phyloP scores from a whole-genome alignment of 2,888 invertebrate species.

The Holacanthella duospinosa region DNA sequence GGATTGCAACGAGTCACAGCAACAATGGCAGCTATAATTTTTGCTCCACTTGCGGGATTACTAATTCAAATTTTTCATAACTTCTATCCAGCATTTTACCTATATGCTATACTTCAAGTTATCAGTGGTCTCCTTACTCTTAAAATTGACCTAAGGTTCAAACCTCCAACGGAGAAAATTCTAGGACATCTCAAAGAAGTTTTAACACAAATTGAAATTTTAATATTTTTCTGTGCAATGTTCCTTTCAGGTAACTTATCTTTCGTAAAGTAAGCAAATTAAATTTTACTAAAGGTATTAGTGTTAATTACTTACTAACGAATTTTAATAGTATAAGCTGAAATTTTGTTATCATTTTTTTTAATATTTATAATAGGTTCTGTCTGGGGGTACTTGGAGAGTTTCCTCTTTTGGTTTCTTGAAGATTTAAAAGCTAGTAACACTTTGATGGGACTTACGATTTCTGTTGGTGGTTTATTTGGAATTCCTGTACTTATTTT shows the following conservation, averaged over 20 bases:
- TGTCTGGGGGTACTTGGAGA: slow-evolving; percentile 74
- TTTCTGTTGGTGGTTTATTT: slow-evolving; percentile 64
- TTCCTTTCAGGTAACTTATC: slow-evolving; percentile 57
- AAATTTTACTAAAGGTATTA: too few relatives aligned
- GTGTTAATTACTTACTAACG: not conserved
- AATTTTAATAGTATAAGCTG: not conserved
- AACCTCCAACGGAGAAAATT: slow-evolving; percentile 59
- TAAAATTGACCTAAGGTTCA: slow-evolving; percentile 63
- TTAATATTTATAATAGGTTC: slow-evolving; percentile 53
- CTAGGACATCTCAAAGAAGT: slow-evolving; percentile 58
- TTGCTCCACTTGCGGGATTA: slow-evolving; percentile 63
- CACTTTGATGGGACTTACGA: slow-evolving; percentile 67
- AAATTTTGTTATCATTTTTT: slow-evolving; percentile 11
- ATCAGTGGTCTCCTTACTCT: slow-evolving; percentile 57
- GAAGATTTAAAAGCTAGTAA: slow-evolving; percentile 65
- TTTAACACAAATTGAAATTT: slow-evolving; percentile 57
- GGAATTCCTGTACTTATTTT: slow-evolving; percentile 63
- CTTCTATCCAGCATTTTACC: slow-evolving; percentile 63
- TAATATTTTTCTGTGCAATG: slow-evolving; percentile 60
- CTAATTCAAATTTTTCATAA: slow-evolving; percentile 45
- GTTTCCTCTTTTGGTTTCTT: slow-evolving; percentile 67
- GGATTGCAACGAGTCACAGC: slow-evolving; percentile 66
- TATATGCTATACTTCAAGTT: slow-evolving; percentile 60
- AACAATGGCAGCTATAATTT: slow-evolving; percentile 65
- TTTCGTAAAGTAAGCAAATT: too few relatives aligned